Evolutionary conservation across 2,888 invertebrate genomes (phyloP), one percentile per base, ranked within the genome.

Genomic region (Dicycla oo): DNA sequence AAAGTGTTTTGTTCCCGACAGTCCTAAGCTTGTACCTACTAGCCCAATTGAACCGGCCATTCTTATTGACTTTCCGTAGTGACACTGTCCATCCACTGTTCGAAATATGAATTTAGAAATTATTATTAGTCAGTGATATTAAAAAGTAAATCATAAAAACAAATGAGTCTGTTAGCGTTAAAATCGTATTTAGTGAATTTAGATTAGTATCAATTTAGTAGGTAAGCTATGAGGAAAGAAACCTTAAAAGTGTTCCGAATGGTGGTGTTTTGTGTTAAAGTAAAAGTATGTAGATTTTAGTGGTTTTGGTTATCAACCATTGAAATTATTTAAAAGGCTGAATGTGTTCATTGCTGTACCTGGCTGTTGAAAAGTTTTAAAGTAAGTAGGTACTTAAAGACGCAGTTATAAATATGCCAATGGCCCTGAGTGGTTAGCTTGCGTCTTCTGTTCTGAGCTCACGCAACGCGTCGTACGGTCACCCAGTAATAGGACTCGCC

Each of bases 21-120:
- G 79, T 82, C 23, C 80, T 47, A 62, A 20, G 47, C 47, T 40
- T 13, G 40, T 51, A 40, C 1, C 13, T 67, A 76, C 73, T 85
- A 67, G 72, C 64, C 71, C 81, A 84, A 83, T 83, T 85, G 85
- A 74, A 69, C 62, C 57, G 71, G 70, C 62, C 72, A 83, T 81
- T 81, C 68, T 76, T 81, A 81, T 77, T 75, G 75, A 69, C 60
- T 78, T 76, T 81, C 73, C 75, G 65, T 54, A 70, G 73, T 68
- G 54, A 30, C 68, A 64, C 62, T 69, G 78, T 40, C 61, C 26
- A 58, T 56, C 13, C 23, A 70, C 43, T 64, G 69, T 73, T 77
- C 66, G 51, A 73, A 64, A n/a, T 72, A 73, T 67, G 56, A 73
- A 77, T 56, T 68, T 65, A 38, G 5, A 68, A 56, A 70, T 49